A percentile compares a stretch with the other conserved stretches of the same genome.
phyloP scores from a whole-genome alignment of 2,888 invertebrate species.

The Venusia cambrica region DNA sequence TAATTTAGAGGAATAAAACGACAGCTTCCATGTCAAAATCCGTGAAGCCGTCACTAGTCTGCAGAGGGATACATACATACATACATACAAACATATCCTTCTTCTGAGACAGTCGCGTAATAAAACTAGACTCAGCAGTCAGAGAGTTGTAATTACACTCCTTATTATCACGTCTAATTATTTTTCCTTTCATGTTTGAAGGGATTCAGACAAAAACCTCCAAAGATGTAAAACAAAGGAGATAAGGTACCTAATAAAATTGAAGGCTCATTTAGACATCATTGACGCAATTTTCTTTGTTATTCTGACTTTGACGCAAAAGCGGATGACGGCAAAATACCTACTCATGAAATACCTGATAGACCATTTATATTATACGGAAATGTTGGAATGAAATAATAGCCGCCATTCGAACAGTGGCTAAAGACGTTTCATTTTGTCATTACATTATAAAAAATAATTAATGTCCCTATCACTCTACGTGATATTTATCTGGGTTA shows the following conservation, averaged over 20 bases:
- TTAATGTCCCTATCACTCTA: background rate
- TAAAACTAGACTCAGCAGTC: too few relatives aligned
- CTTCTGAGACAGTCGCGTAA: too few relatives aligned
- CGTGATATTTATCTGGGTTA: too few relatives aligned
- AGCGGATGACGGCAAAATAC: conserved; percentile 25
- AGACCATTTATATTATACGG: conserved; percentile 16
- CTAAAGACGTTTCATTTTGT: conserved; percentile 2
- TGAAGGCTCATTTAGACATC: conserved; percentile 45
- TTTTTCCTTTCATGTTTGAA: conserved; percentile 61
- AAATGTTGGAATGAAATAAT: conserved; percentile 10
- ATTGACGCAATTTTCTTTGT: conserved; percentile 60
- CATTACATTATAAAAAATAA: conserved; percentile 4
- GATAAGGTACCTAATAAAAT: conserved; percentile 57
- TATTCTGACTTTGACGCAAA: conserved; percentile 38
- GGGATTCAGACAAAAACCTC: conserved; percentile 54
- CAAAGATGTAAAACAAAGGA: conserved; percentile 56
- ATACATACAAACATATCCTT: too few relatives aligned
- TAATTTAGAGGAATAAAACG: too few relatives aligned
- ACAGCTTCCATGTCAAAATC: too few relatives aligned
- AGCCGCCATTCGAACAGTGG: conserved; percentile 13
- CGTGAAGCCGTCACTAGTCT: too few relatives aligned
- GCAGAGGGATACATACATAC: too few relatives aligned
- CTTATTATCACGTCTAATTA: conserved; percentile 50
- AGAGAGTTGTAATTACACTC: too few relatives aligned
- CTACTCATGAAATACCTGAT: conserved; percentile 12